These are phyloP conservation scores for Eilema sororculum DNA, from an alignment of 2,888 invertebrate species.

Conservation along the genomic window DNA sequence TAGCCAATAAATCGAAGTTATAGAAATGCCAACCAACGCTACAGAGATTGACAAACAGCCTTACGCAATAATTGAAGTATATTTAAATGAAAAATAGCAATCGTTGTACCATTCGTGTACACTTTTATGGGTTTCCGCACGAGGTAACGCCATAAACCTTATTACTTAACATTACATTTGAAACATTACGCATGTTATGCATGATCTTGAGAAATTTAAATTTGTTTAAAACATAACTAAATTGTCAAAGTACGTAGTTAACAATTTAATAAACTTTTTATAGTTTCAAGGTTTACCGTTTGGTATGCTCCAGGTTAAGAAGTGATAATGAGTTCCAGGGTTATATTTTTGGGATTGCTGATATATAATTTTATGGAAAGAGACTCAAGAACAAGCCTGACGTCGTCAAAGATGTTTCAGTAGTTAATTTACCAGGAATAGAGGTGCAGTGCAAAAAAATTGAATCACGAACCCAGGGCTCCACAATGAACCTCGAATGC, in stretches of 20 bases:
- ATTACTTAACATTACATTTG: neutral
- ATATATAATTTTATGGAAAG: neutral
- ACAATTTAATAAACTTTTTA: neutral
- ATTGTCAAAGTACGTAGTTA: neutral
- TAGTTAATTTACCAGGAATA: too few species aligned
- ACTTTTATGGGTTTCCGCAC: neutral
- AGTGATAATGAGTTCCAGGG: neutral
- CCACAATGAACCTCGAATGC: too few species aligned
- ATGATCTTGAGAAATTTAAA: constrained; percentile 3
- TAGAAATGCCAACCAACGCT: neutral
- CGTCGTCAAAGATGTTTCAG: too few species aligned
- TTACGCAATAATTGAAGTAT: neutral
- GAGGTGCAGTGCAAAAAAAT: too few species aligned
- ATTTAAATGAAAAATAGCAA: neutral
- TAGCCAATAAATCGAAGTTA: neutral
- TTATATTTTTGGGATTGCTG: neutral
- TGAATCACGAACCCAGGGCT: too few species aligned
- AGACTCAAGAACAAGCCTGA: too few species aligned
- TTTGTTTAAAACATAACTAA: neutral
- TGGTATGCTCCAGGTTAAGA: neutral
- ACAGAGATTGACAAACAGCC: neutral
- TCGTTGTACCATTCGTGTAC: neutral
- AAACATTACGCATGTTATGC: neutral
- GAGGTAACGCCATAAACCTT: constrained; percentile 1
- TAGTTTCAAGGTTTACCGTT: neutral